A percentile compares a stretch with the other conserved stretches of the same genome.
Conservation (phyloP, 2,113 vertebrate species). For the Ibidorhyncha struthersii region DNA sequence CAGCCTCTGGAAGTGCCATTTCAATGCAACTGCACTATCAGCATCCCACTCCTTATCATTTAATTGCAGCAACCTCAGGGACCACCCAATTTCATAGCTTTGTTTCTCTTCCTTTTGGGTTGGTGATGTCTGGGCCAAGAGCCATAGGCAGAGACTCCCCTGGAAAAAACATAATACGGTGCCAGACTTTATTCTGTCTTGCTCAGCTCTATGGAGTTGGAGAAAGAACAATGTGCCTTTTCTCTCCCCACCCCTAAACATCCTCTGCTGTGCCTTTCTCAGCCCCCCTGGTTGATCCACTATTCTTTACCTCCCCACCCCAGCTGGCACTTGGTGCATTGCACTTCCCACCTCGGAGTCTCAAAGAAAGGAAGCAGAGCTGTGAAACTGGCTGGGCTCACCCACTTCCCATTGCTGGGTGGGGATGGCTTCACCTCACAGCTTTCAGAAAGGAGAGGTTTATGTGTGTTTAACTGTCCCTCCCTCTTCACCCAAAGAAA, state of each 20-base stretch:
- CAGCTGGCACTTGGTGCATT: neutral
- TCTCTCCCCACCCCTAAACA: constrained; percentile 18
- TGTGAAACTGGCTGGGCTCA: constrained; percentile 18
- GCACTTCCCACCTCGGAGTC: constrained; percentile 32
- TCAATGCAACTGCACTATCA: constrained; percentile 11
- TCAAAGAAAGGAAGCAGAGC: constrained; percentile 59
- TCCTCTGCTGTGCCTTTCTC: constrained; percentile 24
- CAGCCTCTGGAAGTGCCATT: neutral
- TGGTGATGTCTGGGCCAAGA: constrained; percentile 39
- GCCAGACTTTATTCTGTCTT: constrained; percentile 54
- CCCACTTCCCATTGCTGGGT: constrained; percentile 58
- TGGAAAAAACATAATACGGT: constrained; percentile 35
- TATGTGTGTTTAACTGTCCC: neutral
- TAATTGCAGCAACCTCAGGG: constrained; percentile 11
- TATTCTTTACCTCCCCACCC: constrained; percentile 24
- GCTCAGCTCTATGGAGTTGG: neutral
- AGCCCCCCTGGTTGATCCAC: neutral
- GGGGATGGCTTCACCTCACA: neutral
- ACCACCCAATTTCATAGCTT: constrained; percentile 37
- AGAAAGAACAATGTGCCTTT: constrained; percentile 49
- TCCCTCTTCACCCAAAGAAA: neutral
- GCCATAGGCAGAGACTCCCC: constrained; percentile 4
- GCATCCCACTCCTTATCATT: constrained; percentile 14
- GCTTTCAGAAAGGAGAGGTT: neutral
- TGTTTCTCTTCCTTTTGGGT: constrained; percentile 51